Percentiles rank a stretch among this genome's conserved stretches.
Evolutionary conservation across 1,140 invertebrate genomes (phyloP).

Genomic region (Polypedilum vanderplanki): DNA sequence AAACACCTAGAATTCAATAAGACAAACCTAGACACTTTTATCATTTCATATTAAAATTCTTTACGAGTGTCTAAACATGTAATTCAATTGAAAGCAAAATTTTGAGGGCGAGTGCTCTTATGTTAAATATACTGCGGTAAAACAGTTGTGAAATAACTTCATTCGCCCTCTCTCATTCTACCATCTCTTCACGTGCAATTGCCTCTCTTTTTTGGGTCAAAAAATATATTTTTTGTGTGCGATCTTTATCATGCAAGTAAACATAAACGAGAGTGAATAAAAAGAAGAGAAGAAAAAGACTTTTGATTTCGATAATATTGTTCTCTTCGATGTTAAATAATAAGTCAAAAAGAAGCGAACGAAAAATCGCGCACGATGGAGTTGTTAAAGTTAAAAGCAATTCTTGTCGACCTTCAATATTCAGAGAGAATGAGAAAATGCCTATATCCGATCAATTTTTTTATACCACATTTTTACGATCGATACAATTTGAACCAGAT

Average conservation of each 20-base stretch:
- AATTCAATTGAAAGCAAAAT: conserved; percentile 14
- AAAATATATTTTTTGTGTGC: neutral
- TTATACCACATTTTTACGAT: neutral
- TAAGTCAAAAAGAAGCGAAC: conserved; percentile 3
- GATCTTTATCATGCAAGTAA: neutral
- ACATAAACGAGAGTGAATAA: neutral
- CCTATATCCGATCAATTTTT: neutral
- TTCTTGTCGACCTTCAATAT: conserved; percentile 22
- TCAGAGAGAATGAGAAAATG: neutral
- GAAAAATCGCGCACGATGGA: neutral
- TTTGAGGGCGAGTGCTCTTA: neutral
- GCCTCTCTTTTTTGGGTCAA: conserved; percentile 9
- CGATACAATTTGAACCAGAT: neutral
- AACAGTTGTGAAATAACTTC: neutral
- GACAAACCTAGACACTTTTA: no score
- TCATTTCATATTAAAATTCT: neutral
- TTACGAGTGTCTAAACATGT: neutral
- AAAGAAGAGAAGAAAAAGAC: neutral
- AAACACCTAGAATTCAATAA: no score
- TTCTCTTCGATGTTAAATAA: neutral
- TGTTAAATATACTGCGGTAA: neutral
- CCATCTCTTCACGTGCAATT: neutral
- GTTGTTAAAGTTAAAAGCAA: neutral
- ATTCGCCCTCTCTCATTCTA: neutral
- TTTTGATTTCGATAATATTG: neutral